Evolutionary conservation across 2,797 vertebrate genomes (phyloP), one percentile per base, ranked within the genome.

Genomic region (Kryptolebias ocellatus): DNA sequence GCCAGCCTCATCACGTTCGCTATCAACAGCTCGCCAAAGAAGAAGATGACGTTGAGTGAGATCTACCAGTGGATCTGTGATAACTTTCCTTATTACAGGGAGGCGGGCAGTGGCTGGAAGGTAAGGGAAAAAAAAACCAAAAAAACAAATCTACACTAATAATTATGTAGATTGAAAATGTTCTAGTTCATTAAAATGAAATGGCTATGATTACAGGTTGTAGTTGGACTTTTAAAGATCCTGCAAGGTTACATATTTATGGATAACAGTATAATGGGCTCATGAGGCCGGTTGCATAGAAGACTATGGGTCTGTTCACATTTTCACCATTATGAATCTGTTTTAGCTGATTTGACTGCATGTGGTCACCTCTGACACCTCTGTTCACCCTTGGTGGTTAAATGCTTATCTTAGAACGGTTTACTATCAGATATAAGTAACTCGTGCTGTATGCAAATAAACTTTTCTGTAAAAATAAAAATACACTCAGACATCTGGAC

Each of bases 21-120:
- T 81, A 97, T 97, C 93, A 97, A 96, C 92, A 96, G 95, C 92
- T 96, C 96, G 76, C 94, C 95, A 92, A 96, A 96, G 94, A 97
- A 96, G 94, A 96, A 96, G 92, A 97, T 97, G 96, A 97, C 96
- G 70, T 92, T 97, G 89, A 97, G 96, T 69, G 96, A 97, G 91
- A 97, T 97, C 93, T 97, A 97, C 87, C 96, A 97, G 92, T 97
- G 96, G 96, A 97, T 97, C 93, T 96, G 96, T 92, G 96, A 97
- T 92, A 97, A 97, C 90, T 97, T 97, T 75, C 96, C 96, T 7
- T 97, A 96, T 90, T 97, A 97, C 89, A 94, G 95, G 89, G 96
- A 97, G 90, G 96, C 96, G 46, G 96, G 96, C 90, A 97, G 95
- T 67, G 96, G 96, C 90, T 97, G 96, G 96, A 96, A 96, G 96